Evolutionary conservation across 2,113 vertebrate species (phyloP).

Genomic region (Takifugu bimaculatus): DNA sequence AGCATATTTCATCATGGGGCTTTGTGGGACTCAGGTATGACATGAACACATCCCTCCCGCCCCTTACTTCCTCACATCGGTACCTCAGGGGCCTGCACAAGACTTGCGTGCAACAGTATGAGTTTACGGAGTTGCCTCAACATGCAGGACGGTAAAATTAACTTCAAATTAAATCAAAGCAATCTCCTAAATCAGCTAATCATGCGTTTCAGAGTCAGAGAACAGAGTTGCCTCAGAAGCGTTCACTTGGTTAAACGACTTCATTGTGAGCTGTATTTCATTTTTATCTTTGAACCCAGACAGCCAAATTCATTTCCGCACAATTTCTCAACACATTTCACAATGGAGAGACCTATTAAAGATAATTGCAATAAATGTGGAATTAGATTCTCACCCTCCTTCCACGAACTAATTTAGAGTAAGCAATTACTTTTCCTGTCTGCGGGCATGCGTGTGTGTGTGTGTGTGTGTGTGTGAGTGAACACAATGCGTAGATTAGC

Average conservation of each 20-base stretch:
- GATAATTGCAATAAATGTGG: conserved; percentile 63
- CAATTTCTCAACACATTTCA: conserved; percentile 47
- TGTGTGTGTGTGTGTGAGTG: conserved; percentile 10
- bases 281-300: conserved; percentile 56
- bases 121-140: background rate
- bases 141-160: background rate
- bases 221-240: conserved; percentile 5
- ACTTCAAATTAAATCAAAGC: background rate
- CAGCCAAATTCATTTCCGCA: conserved; percentile 48
- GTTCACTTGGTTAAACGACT: conserved; percentile 21
- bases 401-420: conserved; percentile 61
- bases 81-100: no score
- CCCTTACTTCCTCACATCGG: no score
- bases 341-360: conserved; percentile 53
- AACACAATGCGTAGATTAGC: conserved; percentile 23
- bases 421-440: conserved; percentile 59
- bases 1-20: no score
- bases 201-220: background rate
- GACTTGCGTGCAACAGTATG: no score
- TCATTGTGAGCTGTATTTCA: conserved; percentile 47
- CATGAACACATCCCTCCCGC: no score
- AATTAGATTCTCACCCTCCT: conserved; percentile 57
- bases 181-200: background rate
- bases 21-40: no score
- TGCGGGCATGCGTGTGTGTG: conserved; percentile 23